Base-by-base conservation (phyloP, 2,113 vertebrate species). In the Neolamprologus falcicula region DNA sequence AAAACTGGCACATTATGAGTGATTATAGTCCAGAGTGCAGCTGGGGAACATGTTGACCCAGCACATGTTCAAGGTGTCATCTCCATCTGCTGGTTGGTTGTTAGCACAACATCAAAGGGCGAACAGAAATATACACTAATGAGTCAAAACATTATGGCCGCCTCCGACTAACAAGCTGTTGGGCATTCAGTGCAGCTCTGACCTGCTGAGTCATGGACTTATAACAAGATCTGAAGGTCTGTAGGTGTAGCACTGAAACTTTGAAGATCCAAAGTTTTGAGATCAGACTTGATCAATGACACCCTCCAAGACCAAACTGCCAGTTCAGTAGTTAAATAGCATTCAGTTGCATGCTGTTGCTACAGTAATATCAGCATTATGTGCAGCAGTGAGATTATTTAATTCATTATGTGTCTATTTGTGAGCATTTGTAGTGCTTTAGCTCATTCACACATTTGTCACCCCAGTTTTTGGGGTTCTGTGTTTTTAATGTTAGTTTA, bases 61-160 rank as follows among this genome's bases (percentile, higher is more conserved):
- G 59, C 26, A 37, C 21, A 35, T 54, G 35, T 16, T 35, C 71
- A 21, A 40, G 59, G 37, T 85, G 16, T 87, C 50, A 84, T 87
- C 91, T 84, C 92, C 93, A 87, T 83, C 93, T 93, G 88, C 88
- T 91, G 92, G 89, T n/a, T 55, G 42, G 45, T 54, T 61, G 33
- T 81, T 52, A 83, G 86, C 61, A 83, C 83, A 57, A 28, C 90
- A 76, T 81, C 59, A 90, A 19, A 80, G 12, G 11, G 52, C 4
- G 21, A n/a, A 78, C 10, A n/a, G 42, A 31, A 78, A 50, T 45
- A 78, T 31, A 50, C 50, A 45, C 50, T 45, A 53, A 40, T 57
- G 24, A 68, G 57, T 76, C 57, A 52, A 71, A 71, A 81, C 21
- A 42, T 47, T 53, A 79, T 24, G 24, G 54, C 8, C 5, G 6